These are phyloP conservation scores for Gavialis gangeticus DNA, from an alignment of 2,113 vertebrate genomes.

Conservation along the genomic window DNA sequence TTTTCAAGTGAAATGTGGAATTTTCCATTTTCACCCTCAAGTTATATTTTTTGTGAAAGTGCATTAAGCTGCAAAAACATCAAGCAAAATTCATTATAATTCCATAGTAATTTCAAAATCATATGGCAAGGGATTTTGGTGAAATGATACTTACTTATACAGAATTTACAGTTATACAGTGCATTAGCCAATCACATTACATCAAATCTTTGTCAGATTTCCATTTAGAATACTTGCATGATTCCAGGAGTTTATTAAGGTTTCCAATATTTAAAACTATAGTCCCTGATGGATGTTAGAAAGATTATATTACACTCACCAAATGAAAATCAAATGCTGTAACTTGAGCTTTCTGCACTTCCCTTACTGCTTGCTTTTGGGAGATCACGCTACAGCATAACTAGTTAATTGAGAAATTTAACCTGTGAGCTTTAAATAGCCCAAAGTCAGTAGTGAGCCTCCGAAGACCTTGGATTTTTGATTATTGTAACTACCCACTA, in stretches of 20 bases:
- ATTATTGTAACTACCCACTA: constrained; percentile 29
- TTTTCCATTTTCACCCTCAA: not conserved
- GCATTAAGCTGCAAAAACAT: not conserved
- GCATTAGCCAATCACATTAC: not conserved
- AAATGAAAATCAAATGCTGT: not conserved
- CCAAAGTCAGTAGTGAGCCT: not conserved
- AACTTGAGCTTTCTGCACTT: not conserved
- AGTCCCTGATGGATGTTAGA: not conserved
- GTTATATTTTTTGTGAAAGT: not conserved
- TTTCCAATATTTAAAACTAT: not conserved
- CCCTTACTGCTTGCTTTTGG: not conserved
- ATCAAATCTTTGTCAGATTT: not conserved
- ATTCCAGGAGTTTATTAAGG: not conserved
- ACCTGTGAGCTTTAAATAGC: not conserved
- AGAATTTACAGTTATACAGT: not conserved
- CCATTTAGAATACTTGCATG: not conserved
- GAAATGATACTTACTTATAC: not conserved
- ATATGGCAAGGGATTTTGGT: not conserved
- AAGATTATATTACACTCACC: not conserved
- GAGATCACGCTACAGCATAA: not conserved
- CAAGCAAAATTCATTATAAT: no score
- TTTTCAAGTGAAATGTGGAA: not conserved
- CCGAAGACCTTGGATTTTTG: not conserved
- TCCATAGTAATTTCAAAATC: no score
- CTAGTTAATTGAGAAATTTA: not conserved